Evolutionary conservation across 1,140 invertebrate species (phyloP).

Genomic region (Aplysia californica): DNA sequence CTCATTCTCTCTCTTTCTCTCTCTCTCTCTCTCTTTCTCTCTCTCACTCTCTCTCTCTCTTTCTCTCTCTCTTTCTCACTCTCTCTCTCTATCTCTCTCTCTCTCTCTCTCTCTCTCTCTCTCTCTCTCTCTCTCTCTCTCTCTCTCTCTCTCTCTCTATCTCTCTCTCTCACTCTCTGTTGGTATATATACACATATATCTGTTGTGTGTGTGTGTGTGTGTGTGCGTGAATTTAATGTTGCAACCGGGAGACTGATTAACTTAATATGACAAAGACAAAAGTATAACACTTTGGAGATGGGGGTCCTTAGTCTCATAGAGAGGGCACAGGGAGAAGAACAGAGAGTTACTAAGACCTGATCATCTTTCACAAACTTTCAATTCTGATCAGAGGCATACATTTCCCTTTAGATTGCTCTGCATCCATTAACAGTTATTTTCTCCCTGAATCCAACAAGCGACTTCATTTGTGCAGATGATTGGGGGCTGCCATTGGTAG

Average conservation of each 20-base stretch:
- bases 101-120: neutral
- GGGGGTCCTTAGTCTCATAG: neutral
- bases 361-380: too few relatives aligned
- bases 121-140: neutral
- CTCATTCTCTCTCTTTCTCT: neutral
- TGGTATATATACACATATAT: neutral
- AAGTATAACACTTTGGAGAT: neutral
- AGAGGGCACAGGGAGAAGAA: neutral
- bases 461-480: neutral
- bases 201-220: neutral
- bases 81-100: neutral
- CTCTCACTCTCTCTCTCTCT: conserved; percentile 23
- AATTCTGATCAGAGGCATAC: too few relatives aligned
- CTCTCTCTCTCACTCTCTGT: conserved; percentile 4
- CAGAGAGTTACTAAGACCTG: too few relatives aligned
- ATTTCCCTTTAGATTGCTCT: neutral
- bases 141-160: conserved; percentile 13
- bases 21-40: conserved; percentile 23
- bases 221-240: neutral
- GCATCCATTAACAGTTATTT: neutral
- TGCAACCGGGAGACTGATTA: neutral
- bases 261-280: neutral
- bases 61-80: conserved; percentile 2
- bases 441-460: neutral
- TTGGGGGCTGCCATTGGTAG: neutral